A percentile compares a stretch with the other conserved stretches of the same genome.
phyloP scores from a whole-genome alignment of 2,797 vertebrate species.

The Phalanger gymnotis region DNA sequence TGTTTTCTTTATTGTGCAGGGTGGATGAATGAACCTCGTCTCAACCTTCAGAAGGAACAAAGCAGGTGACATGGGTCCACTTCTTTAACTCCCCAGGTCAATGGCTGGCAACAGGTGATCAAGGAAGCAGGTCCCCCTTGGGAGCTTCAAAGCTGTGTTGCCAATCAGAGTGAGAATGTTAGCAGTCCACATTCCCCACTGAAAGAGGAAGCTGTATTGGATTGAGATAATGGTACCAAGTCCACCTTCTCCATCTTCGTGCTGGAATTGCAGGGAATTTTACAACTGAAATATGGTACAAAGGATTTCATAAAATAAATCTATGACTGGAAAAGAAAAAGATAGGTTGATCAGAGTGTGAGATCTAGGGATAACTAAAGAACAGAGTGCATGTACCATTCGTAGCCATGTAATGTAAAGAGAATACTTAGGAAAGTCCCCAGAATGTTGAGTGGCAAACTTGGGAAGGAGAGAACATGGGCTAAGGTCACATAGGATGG shows the following conservation, averaged over 20 bases:
- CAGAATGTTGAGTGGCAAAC: background rate
- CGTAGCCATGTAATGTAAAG: background rate
- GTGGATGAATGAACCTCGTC: slow-evolving; percentile 69
- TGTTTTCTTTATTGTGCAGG: slow-evolving; percentile 64
- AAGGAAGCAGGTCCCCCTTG: slow-evolving; percentile 63
- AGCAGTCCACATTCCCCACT: slow-evolving; percentile 2
- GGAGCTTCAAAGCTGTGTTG: slow-evolving; percentile 60
- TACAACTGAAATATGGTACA: background rate
- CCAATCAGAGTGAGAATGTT: slow-evolving; percentile 66
- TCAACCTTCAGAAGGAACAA: slow-evolving; percentile 63
- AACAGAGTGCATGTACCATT: background rate
- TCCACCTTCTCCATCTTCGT: background rate
- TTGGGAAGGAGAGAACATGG: background rate
- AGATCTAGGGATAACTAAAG: background rate
- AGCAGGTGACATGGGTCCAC: slow-evolving; percentile 60
- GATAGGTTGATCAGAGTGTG: background rate
- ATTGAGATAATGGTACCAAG: background rate
- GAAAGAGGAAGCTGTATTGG: background rate
- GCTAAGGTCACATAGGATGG: background rate
- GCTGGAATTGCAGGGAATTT: background rate
- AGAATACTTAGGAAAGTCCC: background rate
- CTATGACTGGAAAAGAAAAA: background rate
- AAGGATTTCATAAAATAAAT: background rate
- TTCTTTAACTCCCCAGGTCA: slow-evolving; percentile 49
- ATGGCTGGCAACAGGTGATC: slow-evolving; percentile 64